Evolutionary conservation across 1,140 invertebrate species (phyloP).

Genomic region (Hylaeus anthracinus): DNA sequence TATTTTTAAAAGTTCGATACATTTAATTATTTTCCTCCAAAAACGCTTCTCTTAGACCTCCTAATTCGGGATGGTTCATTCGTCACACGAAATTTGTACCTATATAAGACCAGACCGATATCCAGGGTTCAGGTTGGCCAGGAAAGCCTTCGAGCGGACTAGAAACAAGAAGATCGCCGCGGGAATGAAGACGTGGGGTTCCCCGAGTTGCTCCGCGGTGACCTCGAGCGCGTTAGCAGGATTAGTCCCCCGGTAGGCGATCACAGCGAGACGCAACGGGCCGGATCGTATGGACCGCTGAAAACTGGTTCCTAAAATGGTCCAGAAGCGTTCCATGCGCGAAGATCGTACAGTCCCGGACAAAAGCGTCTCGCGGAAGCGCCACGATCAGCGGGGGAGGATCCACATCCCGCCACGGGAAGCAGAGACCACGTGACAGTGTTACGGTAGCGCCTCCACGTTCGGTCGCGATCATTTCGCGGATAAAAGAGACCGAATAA

Average conservation of each 20-base stretch:
- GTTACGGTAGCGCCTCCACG: slow-evolving; percentile 46
- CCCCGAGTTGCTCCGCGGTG: slow-evolving; percentile 26
- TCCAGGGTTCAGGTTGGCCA: no score
- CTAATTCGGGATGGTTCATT: no score
- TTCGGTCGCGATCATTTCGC: slow-evolving; percentile 52
- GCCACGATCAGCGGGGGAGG: background rate
- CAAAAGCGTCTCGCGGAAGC: slow-evolving; percentile 35
- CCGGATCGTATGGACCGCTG: slow-evolving; percentile 44
- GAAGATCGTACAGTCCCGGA: slow-evolving; percentile 36
- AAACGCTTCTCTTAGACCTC: no score
- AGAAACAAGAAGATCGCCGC: background rate
- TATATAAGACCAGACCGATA: no score
- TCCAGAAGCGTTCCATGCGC: slow-evolving; percentile 43
- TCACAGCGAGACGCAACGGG: slow-evolving; percentile 33
- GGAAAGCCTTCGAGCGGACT: no score
- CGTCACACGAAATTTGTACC: no score
- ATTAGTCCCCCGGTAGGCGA: slow-evolving; percentile 57
- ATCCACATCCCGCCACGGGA: background rate
- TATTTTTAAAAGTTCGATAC: no score
- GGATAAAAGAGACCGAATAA: slow-evolving; percentile 65
- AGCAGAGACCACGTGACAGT: background rate
- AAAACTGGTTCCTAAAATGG: slow-evolving; percentile 65
- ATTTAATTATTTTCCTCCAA: no score
- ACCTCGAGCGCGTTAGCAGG: slow-evolving; percentile 52
- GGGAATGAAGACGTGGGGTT: background rate